Evolutionary conservation across 2,888 invertebrate genomes (phyloP).

Genomic region (Ferdinandea cuprea): DNA sequence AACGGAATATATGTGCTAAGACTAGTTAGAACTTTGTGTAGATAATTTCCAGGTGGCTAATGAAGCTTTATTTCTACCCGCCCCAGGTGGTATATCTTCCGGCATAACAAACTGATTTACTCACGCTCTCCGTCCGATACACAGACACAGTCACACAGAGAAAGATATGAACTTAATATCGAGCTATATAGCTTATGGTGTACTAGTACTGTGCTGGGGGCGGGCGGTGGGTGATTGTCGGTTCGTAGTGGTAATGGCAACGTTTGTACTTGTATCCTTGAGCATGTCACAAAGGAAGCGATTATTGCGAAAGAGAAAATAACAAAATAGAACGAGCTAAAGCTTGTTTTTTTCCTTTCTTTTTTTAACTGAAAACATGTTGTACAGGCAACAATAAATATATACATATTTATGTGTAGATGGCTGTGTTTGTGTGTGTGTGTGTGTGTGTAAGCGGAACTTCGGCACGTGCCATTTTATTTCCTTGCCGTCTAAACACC

Average conservation of each 20-base stretch:
- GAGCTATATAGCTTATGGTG: not conserved
- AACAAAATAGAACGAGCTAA: constrained; percentile 47
- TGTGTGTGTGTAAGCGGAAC: constrained; percentile 41
- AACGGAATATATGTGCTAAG: not conserved
- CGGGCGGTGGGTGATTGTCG: constrained; percentile 12
- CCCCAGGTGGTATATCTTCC: constrained; percentile 30
- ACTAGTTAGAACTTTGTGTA: constrained; percentile 7
- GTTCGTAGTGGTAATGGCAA: constrained; percentile 21
- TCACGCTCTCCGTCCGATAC: constrained; percentile 4
- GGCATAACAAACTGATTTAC: constrained; percentile 11
- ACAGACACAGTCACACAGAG: constrained; percentile 14
- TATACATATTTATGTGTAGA: no score
- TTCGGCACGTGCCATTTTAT: constrained; percentile 69
- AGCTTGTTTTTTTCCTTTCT: constrained; percentile 26
- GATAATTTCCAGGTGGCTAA: constrained; percentile 36
- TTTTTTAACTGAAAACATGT: not conserved
- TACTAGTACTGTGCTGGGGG: not conserved
- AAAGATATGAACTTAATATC: not conserved
- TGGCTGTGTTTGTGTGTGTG: no score
- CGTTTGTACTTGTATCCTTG: constrained; percentile 59
- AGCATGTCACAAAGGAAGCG: constrained; percentile 35
- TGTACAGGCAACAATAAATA: not conserved
- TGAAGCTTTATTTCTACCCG: constrained; percentile 30
- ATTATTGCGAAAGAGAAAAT: constrained; percentile 42
- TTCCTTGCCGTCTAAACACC: constrained; percentile 30